Evolutionary conservation across 92 coral and sea anemone species (phyloP).

Genomic region (Zoanthus sociatus): DNA sequence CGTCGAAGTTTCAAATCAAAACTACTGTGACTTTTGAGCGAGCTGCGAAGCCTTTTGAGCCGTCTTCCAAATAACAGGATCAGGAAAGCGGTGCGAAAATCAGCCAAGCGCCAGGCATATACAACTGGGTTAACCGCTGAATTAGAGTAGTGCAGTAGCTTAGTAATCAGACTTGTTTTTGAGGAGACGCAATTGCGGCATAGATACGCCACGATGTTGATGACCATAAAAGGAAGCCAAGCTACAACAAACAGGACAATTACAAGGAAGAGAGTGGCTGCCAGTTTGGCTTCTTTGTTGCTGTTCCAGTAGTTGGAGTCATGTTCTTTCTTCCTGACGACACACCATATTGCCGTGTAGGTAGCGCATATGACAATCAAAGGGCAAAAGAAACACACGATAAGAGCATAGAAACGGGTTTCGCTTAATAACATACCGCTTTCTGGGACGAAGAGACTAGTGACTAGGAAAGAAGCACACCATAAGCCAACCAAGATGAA

Average conservation of each 20-base stretch:
- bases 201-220: slow-evolving; percentile 57
- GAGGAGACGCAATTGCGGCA: slow-evolving; percentile 54
- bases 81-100: slow-evolving; percentile 69
- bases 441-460: slow-evolving; percentile 58
- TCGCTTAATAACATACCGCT: slow-evolving; percentile 27
- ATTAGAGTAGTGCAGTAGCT: slow-evolving; percentile 74
- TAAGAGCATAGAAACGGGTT: slow-evolving; percentile 63
- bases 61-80: slow-evolving; percentile 35
- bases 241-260: slow-evolving; percentile 62
- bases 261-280: slow-evolving; percentile 55
- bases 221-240: slow-evolving; percentile 75
- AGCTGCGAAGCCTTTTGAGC: background rate
- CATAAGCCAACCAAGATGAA: slow-evolving; percentile 51
- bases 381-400: slow-evolving; percentile 62
- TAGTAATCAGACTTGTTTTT: slow-evolving; percentile 51
- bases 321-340: slow-evolving; percentile 55
- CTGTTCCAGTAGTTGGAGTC: slow-evolving; percentile 66
- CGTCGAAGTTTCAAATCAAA: slow-evolving; percentile 28
- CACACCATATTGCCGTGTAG: slow-evolving; percentile 60
- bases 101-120: slow-evolving; percentile 65
- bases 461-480: slow-evolving; percentile 43
- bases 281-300: slow-evolving; percentile 64
- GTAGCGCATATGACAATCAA: slow-evolving; percentile 55
- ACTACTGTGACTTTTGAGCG: slow-evolving; percentile 35
- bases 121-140: slow-evolving; percentile 71